Evolutionary conservation across 2,113 vertebrate genomes (phyloP).

Genomic region (Myotis yumanensis): DNA sequence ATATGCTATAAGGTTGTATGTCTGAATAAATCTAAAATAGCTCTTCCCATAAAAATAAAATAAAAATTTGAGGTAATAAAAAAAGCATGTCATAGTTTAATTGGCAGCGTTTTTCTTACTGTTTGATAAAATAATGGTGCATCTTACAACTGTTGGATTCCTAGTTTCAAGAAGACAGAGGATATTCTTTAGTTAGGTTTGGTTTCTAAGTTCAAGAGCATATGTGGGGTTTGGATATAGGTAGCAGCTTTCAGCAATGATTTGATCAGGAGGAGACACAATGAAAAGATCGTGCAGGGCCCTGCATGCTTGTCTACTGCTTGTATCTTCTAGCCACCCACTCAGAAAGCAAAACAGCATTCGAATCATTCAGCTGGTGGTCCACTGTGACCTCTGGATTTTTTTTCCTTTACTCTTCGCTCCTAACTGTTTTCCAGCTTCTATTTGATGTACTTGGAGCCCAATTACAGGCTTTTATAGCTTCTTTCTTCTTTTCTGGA

Average conservation of each 20-base stretch:
- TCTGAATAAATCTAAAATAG: background rate
- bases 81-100: background rate
- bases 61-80: background rate
- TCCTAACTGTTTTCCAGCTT: background rate
- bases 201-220: background rate
- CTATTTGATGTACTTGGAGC: background rate
- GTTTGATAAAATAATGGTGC: constrained; percentile 3
- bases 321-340: background rate
- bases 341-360: background rate
- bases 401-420: background rate
- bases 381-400: background rate
- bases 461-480: background rate
- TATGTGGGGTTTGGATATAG: background rate
- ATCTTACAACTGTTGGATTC: background rate
- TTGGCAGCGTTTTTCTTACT: constrained; percentile 14
- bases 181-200: background rate
- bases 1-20: background rate
- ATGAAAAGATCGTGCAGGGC: background rate
- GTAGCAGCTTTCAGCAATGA: background rate
- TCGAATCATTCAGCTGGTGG: background rate
- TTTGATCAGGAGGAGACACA: background rate
- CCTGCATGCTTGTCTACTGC: background rate
- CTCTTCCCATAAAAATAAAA: constrained; percentile 46
- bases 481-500: background rate
- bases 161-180: background rate